Percentiles rank a stretch among this genome's conserved stretches.
phyloP scores from a whole-genome alignment of 2,113 vertebrate genomes.

The Zosterops hypoxanthus region DNA sequence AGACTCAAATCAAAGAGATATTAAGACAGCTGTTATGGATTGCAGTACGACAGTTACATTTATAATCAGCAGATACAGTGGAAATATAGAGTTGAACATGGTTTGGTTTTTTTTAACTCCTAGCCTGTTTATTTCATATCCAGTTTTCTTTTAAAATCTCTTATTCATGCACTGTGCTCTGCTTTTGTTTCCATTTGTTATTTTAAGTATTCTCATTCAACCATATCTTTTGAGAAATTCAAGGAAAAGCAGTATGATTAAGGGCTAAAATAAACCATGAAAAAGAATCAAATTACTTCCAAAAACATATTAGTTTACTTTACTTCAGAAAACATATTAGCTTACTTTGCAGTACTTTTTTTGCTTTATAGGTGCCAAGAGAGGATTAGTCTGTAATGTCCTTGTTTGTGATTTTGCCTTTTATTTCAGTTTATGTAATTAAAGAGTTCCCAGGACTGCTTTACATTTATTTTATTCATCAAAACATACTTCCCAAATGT shows the following conservation, averaged over 20 bases:
- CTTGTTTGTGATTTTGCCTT: conserved; percentile 68
- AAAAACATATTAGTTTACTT: conserved; percentile 66
- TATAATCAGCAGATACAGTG: background rate
- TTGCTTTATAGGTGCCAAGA: conserved; percentile 64
- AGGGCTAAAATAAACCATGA: conserved; percentile 48
- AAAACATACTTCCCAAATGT: conserved; percentile 64
- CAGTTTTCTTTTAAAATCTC: conserved; percentile 14
- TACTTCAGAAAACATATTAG: conserved; percentile 63
- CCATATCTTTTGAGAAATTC: conserved; percentile 58
- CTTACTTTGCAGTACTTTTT: conserved; percentile 66
- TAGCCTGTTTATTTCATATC: background rate
- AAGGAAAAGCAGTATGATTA: conserved; percentile 52
- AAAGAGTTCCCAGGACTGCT: conserved; percentile 67
- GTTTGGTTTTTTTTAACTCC: background rate
- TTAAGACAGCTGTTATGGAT: background rate
- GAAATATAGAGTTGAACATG: background rate
- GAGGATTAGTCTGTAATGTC: conserved; percentile 55
- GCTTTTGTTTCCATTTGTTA: conserved; percentile 51
- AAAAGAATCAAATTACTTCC: conserved; percentile 66
- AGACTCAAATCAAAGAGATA: background rate
- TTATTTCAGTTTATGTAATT: conserved; percentile 74
- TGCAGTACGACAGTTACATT: background rate
- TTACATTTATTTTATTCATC: conserved; percentile 32
- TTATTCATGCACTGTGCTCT: background rate
- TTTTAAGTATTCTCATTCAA: conserved; percentile 58